Conservation (phyloP, 2,797 vertebrate species). For the Microchirus variegatus region DNA sequence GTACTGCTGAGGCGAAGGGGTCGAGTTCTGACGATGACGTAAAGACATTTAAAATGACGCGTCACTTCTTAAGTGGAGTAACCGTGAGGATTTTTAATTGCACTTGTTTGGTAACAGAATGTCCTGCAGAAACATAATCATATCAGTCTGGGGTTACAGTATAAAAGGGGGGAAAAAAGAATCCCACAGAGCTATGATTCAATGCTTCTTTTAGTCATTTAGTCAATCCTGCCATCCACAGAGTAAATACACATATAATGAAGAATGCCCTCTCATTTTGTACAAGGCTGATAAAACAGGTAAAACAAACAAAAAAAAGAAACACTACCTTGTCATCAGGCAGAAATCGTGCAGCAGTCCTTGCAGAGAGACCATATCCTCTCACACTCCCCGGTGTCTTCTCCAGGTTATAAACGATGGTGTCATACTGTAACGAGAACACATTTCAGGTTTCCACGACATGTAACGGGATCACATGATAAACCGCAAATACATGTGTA, state of each 20-base stretch:
- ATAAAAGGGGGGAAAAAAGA: no score
- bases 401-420: constrained; percentile 65
- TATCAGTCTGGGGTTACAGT: no score
- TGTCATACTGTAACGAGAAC: constrained; percentile 63
- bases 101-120: not conserved
- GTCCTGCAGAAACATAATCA: no score
- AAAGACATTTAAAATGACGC: not conserved
- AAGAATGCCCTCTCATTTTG: not conserved
- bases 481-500: no score
- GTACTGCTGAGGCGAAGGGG: constrained; percentile 79
- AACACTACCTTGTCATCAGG: constrained; percentile 45
- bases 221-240: no score
- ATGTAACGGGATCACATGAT: not conserved
- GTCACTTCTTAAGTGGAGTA: not conserved
- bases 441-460: not conserved
- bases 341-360: constrained; percentile 80
- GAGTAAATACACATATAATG: no score
- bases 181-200: no score
- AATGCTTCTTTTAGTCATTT: no score
- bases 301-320: no score
- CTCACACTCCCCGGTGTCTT: constrained; percentile 80
- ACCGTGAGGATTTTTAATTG: not conserved
- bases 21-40: constrained; percentile 54
- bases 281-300: not conserved
- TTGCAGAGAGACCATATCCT: constrained; percentile 84